Base-by-base conservation (phyloP, 1,140 invertebrate genomes). In the Cyphomyrmex costatus region DNA sequence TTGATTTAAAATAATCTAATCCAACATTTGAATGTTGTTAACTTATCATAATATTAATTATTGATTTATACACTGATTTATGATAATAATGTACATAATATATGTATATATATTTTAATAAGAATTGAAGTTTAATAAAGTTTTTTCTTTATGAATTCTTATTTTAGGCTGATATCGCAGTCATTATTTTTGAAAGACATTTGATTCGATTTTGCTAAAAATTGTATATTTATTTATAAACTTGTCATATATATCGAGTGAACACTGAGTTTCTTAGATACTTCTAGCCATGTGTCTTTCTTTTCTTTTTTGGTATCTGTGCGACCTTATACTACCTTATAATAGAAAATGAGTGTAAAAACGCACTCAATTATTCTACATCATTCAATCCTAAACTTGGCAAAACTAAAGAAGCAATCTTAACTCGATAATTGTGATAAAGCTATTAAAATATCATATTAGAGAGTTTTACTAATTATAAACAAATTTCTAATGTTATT, bases 151-250 rank as follows among this genome's bases (percentile, higher is more conserved):
- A 7, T 76, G 0, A 60, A 24, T 27, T 10, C 7, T 36, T 16
- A 24, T 5, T 10, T 10, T 42, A 42, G 8, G 36, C 8, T 27
- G 5, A 36, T 79, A 24, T 19, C 6, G 3, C 51, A 21, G 8
- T 19, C 6, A 6, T 24, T 49, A 56, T 46, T 42, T 36, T 30
- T 53, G 24, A 33, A 53, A 0, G 3, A 19, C 0, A 19, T 58
- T n/a, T 36, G 0, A 79, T 30, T 21, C 16, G 4, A 46, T 42
- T 14, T 80, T 70, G 21, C 21, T 80, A 70, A 70, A 80, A 80
- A 80, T 77, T 60, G 36, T 53, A 27, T 46, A 78, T 80, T 80
- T 80, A 80, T 80, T 80, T 80, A 42, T 27, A 80, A 70, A 70
- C 16, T 68, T 36, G 21, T 70, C 30, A 80, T 42, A 66, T 53